Base-by-base conservation (phyloP, 2,113 vertebrate genomes). In the Erinaceus europaeus region DNA sequence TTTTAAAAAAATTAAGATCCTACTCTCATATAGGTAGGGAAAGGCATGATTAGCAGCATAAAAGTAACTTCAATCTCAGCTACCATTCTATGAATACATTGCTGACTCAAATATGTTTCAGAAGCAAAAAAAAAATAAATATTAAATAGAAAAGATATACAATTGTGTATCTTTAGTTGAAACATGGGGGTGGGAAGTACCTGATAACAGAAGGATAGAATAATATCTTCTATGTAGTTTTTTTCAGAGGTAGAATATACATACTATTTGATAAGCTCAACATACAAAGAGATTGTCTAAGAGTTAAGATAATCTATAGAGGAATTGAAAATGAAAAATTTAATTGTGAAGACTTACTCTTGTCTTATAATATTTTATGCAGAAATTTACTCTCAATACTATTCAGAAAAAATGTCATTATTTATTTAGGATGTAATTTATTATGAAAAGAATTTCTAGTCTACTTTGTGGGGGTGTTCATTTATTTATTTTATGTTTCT, bases 401-500 rank as follows among this genome's bases (percentile, higher is more conserved):
- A 9, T 17, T 18, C 44, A 12, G 61, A 27, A 73, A 69, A 65
- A 4, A 76, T 76, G 57, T 73, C 21, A 73, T 46, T 65, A 68
- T 75, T 82, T 88, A 2, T 87, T 86, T 83, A 90, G 20, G 20
- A 84, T 65, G 23, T 83, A 44, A 62, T 62, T 93, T 64, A 73
- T 81, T 74, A 86, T 27, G 20, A 71, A 91, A 88, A 72, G 53
- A 9, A 32, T 64, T 85, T 62, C 12, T 13, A 61, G 17, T 25
- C 4, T 84, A 6, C 25, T 59, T 87, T 62, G 80, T 6, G 18
- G n/a, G 7, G 6, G 10, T 1, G 8, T 8, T 55, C 9, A 34
- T 67, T 62, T 75, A 59, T 62, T 89, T 89, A 79, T 85, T 92
- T 93, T 42, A 52, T 76, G 10, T 88, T 86, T 85, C 40, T 72